Evolutionary conservation across 1,140 invertebrate genomes (phyloP).

Genomic region (Aphaenogaster floridana): DNA sequence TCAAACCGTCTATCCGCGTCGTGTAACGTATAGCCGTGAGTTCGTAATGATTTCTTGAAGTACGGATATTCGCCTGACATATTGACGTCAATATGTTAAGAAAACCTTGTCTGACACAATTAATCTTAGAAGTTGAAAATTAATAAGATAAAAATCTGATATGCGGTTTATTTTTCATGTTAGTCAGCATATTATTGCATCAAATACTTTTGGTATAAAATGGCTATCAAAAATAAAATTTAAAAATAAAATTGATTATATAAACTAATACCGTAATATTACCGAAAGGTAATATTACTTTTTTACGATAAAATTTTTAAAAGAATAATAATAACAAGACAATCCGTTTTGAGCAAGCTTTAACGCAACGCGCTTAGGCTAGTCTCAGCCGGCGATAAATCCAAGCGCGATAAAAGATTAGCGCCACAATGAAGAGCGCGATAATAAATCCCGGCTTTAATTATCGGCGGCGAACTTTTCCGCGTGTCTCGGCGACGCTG

Average conservation of each 20-base stretch:
- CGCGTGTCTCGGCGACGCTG: constrained; percentile 51
- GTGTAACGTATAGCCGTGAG: neutral
- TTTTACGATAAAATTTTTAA: neutral
- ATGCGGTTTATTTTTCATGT: neutral
- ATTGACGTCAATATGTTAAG: neutral
- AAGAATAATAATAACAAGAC: neutral
- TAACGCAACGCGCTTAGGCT: constrained; percentile 15
- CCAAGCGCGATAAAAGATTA: constrained; percentile 58
- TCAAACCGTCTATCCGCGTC: neutral
- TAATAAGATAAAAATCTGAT: neutral
- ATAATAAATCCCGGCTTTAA: constrained; percentile 64
- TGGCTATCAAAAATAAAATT: neutral
- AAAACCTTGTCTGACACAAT: neutral
- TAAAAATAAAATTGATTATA: neutral
- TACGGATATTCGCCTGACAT: neutral
- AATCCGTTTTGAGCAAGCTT: neutral
- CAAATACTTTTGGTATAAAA: neutral
- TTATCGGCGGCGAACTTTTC: constrained; percentile 62
- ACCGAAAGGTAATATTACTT: neutral
- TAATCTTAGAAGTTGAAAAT: neutral
- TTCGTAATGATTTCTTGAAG: neutral
- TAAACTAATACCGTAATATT: neutral
- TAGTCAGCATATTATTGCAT: neutral
- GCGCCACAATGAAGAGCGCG: constrained; percentile 59
- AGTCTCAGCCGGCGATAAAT: constrained; percentile 54